Conservation (phyloP, 2,113 vertebrate genomes). For the Platanista minor region DNA sequence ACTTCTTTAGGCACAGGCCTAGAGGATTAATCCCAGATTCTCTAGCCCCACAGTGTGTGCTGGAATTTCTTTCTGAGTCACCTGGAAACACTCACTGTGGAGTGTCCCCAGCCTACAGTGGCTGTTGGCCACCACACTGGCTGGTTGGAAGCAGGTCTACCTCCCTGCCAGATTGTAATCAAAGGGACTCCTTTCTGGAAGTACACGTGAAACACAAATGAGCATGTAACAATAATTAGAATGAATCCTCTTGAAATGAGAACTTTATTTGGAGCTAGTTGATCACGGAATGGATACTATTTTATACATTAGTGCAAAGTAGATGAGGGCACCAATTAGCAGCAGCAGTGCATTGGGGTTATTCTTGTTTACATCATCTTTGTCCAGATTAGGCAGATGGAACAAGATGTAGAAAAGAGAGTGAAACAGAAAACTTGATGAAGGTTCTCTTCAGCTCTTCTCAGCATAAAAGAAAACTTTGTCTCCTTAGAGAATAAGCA, state of each 20-base stretch:
- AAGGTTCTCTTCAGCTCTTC: not conserved
- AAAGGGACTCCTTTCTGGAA: not conserved
- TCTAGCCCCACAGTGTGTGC: not conserved
- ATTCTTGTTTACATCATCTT: not conserved
- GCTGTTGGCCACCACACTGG: not conserved
- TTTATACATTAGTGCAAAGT: rapidly evolving
- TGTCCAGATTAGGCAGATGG: not conserved
- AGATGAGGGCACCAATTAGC: not conserved
- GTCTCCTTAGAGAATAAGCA: not conserved
- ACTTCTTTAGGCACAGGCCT: not conserved
- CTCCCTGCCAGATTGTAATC: not conserved
- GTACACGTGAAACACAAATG: not conserved
- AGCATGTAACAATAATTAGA: not conserved
- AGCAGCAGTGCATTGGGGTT: too few relatives aligned
- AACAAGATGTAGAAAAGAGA: not conserved
- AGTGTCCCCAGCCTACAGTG: not conserved
- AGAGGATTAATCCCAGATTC: not conserved
- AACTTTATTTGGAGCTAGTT: not conserved
- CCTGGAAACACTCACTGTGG: not conserved
- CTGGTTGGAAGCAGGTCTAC: not conserved
- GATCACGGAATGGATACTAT: not conserved
- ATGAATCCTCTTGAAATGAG: not conserved
- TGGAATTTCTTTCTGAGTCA: not conserved
- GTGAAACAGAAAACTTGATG: not conserved
- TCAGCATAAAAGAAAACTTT: not conserved